phyloP scores from a whole-genome alignment of 1,140 invertebrate genomes.

The Lucilia cuprina region DNA sequence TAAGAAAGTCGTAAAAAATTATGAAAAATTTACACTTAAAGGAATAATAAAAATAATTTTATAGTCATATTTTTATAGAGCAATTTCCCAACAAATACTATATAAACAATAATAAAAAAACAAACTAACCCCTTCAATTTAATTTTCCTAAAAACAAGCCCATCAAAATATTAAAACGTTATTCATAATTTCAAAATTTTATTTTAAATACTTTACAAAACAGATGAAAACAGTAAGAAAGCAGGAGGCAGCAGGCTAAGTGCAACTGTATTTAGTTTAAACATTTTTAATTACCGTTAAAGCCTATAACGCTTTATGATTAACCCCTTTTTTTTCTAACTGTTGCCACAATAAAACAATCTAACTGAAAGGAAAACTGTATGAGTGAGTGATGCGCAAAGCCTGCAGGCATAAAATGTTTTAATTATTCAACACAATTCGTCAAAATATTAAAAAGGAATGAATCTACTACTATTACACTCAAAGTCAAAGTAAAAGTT shows the following conservation, averaged over 20 bases:
- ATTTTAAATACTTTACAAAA: neutral
- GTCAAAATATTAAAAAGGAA: conserved; percentile 16
- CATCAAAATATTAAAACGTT: neutral
- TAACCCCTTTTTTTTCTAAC: conserved; percentile 15
- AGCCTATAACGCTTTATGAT: conserved; percentile 23
- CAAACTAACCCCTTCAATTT: conserved; percentile 10
- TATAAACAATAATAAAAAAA: conserved; percentile 20
- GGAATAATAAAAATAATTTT: neutral
- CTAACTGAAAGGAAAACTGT: neutral
- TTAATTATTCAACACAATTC: conserved; percentile 34
- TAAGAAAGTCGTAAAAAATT: neutral
- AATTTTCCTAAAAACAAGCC: neutral
- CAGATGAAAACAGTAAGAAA: neutral
- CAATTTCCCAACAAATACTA: neutral
- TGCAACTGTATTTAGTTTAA: neutral
- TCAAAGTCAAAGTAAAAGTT: conserved; percentile 14
- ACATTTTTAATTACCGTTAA: conserved; percentile 26
- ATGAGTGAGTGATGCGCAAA: neutral
- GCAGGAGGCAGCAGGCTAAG: too few species aligned
- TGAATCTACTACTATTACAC: neutral
- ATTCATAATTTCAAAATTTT: conserved; percentile 27
- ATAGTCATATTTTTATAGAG: neutral
- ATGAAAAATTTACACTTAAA: neutral
- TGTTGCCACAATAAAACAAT: neutral
- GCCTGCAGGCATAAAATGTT: conserved; percentile 19